Evolutionary conservation across 2,797 vertebrate genomes (phyloP), one percentile per base, ranked within the genome.

Genomic region (Euphonia xanthogaster): DNA sequence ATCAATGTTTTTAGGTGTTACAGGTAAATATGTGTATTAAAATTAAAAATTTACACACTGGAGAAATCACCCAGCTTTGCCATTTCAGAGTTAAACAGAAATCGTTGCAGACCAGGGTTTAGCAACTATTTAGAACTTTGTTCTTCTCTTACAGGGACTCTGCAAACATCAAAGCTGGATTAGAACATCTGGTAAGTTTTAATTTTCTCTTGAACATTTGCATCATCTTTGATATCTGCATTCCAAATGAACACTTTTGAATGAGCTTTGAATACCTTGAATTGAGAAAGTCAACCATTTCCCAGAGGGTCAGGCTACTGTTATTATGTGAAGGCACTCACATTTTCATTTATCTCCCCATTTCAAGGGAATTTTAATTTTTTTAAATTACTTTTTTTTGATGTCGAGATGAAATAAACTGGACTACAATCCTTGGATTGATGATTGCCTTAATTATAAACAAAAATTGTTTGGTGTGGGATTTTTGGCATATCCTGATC

Each of bases 151-250:
- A 97, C 98, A 99, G 99, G 98, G 99, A 99, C 55, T 96, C 97
- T 76, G 98, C 78, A 94, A 99, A 98, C 98, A 98, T 99, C 98
- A 99, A 99, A 99, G 98, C 97, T 97, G 98, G 98, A 98, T 98
- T 99, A 98, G 99, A 99, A 99, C 99, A 99, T 99, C 99, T 99
- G 99, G 99, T 99, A 99, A 99, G 99, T 99, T 98, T 97, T 98
- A 98, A 98, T 97, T 98, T 98, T 98, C 98, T 98, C 97, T 98
- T 98, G 98, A 98, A 98, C 97, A 98, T 98, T 98, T 98, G 98
- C 98, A 98, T 98, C 97, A 96, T 98, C 98, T 99, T 99, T 99
- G 98, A 99, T 99, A 98, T 98, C 98, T 98, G 98, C 98, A 98
- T 98, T 98, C 97, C 97, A 98, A 98, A 99, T 98, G 98, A 99